A percentile compares a stretch with the other conserved stretches of the same genome.
Evolutionary conservation across 2,797 vertebrate species (phyloP).

Genomic region (Enteromius mattozi): DNA sequence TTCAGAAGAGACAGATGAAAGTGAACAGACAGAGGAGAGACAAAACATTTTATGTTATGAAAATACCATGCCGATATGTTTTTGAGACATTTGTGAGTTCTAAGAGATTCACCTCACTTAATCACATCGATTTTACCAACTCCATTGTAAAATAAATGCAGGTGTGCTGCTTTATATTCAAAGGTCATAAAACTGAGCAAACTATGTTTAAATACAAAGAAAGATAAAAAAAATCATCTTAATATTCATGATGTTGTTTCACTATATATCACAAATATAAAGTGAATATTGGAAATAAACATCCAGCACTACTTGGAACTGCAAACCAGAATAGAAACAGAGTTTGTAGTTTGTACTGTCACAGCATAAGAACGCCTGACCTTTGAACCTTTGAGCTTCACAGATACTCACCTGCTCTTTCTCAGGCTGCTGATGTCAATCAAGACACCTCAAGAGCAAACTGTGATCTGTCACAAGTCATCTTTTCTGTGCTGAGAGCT

Average conservation of each 20-base stretch:
- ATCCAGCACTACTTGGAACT: background rate
- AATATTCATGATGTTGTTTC: background rate
- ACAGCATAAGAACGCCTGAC: background rate
- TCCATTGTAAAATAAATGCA: background rate
- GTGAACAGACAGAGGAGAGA: background rate
- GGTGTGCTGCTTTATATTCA: background rate
- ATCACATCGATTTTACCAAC: background rate
- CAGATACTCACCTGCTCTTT: background rate
- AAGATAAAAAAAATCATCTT: background rate
- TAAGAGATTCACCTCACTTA: background rate
- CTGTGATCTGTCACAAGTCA: background rate
- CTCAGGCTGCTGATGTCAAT: background rate
- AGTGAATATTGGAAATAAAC: background rate
- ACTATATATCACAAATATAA: background rate
- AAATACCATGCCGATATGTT: background rate
- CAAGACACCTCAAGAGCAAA: conserved; percentile 18
- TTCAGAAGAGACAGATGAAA: background rate
- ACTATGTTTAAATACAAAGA: background rate
- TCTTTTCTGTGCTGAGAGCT: background rate
- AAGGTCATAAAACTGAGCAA: background rate
- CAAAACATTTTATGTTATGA: background rate
- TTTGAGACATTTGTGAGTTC: background rate
- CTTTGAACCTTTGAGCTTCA: conserved; percentile 19
- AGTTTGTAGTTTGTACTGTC: background rate
- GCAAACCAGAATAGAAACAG: background rate